These are phyloP conservation scores for Tromatobia lineatoria DNA, from an alignment of 2,888 invertebrate genomes.

Conservation along the genomic window DNA sequence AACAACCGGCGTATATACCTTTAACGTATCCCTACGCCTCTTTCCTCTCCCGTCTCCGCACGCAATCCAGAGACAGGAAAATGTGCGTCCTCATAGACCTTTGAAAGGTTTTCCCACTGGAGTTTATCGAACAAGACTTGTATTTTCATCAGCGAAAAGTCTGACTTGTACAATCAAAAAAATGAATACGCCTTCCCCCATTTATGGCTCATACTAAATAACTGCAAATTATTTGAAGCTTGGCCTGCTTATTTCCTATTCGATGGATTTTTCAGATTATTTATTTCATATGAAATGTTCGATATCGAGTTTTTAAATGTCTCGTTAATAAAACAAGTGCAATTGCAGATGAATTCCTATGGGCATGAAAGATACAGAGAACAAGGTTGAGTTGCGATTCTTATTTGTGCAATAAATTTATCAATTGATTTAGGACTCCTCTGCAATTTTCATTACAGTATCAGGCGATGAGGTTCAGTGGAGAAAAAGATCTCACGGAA, in stretches of 20 bases:
- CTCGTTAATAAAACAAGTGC: too few relatives aligned
- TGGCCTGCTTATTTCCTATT: too few relatives aligned
- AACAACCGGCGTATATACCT: constrained; percentile 45
- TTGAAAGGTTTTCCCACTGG: constrained; percentile 53
- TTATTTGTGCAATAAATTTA: background rate
- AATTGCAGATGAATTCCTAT: too few relatives aligned
- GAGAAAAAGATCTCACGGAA: too few relatives aligned
- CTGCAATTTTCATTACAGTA: too few relatives aligned
- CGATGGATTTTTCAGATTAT: too few relatives aligned
- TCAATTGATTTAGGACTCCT: background rate
- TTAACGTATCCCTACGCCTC: constrained; percentile 32
- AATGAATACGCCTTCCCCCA: too few relatives aligned
- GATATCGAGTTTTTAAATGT: too few relatives aligned
- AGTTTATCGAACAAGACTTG: constrained; percentile 52
- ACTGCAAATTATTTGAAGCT: background rate
- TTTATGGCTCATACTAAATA: too few relatives aligned
- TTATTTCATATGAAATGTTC: background rate
- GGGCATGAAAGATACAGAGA: background rate
- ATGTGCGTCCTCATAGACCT: constrained; percentile 60
- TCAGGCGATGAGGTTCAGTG: background rate
- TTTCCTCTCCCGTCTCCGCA: constrained; percentile 11
- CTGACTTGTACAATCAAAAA: constrained; percentile 26
- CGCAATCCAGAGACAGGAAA: constrained; percentile 25
- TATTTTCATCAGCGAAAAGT: constrained; percentile 37
- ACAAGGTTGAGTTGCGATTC: background rate